These are phyloP conservation scores for Chloroceryle aenea DNA, from an alignment of 2,113 vertebrate genomes.

Conservation along the genomic window DNA sequence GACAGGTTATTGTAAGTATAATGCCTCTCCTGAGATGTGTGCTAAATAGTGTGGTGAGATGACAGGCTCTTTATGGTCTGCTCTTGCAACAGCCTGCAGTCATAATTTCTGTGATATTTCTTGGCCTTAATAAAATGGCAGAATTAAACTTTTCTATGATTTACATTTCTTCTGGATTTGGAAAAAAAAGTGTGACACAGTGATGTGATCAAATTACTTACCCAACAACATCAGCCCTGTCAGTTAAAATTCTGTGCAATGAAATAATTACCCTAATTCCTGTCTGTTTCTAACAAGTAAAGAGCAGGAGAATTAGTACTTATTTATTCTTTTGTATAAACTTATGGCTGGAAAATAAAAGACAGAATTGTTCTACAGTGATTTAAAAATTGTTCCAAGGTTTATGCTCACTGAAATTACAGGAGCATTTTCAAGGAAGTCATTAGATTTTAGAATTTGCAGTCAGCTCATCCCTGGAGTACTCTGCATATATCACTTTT, in stretches of 20 bases:
- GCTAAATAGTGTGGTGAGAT: background rate
- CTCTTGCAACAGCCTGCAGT: background rate
- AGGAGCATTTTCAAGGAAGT: background rate
- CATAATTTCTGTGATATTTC: background rate
- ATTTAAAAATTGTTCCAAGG: background rate
- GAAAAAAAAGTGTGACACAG: background rate
- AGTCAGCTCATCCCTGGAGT: background rate
- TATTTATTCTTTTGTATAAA: background rate
- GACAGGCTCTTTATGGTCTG: background rate
- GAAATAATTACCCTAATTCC: background rate
- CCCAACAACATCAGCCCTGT: accelerated
- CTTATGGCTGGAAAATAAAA: background rate
- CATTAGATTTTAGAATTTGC: background rate
- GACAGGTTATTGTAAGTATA: background rate
- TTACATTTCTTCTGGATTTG: background rate
- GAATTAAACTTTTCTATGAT: background rate
- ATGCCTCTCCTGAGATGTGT: background rate
- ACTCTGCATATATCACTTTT: background rate
- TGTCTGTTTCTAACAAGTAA: background rate
- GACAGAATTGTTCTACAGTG: background rate
- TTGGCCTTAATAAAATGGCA: background rate
- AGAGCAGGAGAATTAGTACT: background rate
- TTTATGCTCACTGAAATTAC: background rate
- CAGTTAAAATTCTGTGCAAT: background rate
- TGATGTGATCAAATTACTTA: background rate